Percentiles rank a stretch among this genome's conserved stretches.
Conservation (phyloP, 2,888 invertebrate species). For the Dryadula phaetusa region DNA sequence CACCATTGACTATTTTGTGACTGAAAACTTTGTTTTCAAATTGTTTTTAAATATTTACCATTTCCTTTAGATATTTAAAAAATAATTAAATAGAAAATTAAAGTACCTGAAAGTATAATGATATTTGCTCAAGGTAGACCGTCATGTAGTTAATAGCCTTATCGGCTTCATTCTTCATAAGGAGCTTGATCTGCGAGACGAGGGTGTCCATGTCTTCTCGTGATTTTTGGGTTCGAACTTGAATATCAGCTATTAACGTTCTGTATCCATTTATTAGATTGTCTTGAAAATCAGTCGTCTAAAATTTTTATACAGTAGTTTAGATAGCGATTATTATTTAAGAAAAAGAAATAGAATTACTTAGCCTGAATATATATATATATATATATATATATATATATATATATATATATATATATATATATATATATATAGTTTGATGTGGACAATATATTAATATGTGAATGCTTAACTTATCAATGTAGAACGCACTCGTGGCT, state of each 20-base stretch:
- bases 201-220: conserved; percentile 80
- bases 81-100: background rate
- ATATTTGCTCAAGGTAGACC: conserved; percentile 78
- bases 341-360: too few relatives aligned
- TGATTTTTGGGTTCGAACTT: conserved; percentile 76
- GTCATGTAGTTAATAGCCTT: conserved; percentile 82
- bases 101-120: conserved; percentile 75
- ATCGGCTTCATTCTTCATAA: conserved; percentile 81
- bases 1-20: too few relatives aligned
- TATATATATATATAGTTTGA: too few relatives aligned
- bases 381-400: too few relatives aligned
- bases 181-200: conserved; percentile 77
- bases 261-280: conserved; percentile 80
- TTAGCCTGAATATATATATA: too few relatives aligned
- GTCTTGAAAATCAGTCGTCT: conserved; percentile 79
- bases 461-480: too few relatives aligned
- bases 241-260: conserved; percentile 77
- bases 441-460: too few relatives aligned
- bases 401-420: too few relatives aligned
- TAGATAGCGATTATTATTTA: background rate
- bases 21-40: too few relatives aligned
- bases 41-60: too few relatives aligned
- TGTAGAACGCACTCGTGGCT: too few relatives aligned
- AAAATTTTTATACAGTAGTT: conserved; percentile 46
- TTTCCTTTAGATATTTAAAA: background rate